Evolutionary conservation across 2,797 vertebrate genomes (phyloP).

Genomic region (Hylomyscus alleni): DNA sequence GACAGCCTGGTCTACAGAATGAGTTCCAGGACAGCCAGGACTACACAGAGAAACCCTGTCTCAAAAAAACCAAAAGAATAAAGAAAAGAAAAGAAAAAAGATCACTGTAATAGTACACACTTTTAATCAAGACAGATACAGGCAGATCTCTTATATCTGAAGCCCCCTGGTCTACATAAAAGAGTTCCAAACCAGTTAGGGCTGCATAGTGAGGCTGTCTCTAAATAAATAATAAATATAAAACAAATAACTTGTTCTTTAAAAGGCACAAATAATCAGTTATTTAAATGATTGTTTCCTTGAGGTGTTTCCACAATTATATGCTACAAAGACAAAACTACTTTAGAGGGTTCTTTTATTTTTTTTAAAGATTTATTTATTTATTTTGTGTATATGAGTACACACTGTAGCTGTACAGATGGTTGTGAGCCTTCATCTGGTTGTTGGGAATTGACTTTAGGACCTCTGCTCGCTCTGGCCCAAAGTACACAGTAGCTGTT

Average conservation of each 20-base stretch:
- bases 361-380: too few relatives aligned
- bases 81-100: too few relatives aligned
- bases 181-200: neutral
- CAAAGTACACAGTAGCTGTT: too few relatives aligned
- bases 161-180: neutral
- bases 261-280: neutral
- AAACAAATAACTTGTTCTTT: neutral
- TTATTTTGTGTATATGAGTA: too few relatives aligned
- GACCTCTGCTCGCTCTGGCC: too few relatives aligned
- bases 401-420: too few relatives aligned
- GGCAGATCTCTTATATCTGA: neutral
- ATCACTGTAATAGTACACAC: neutral
- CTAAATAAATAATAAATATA: neutral
- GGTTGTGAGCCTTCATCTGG: too few relatives aligned
- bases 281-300: neutral
- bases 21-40: neutral
- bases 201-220: neutral
- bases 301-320: neutral
- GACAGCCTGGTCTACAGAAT: neutral
- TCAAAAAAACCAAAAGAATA: too few relatives aligned
- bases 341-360: neutral
- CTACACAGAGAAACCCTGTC: neutral
- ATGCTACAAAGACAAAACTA: neutral
- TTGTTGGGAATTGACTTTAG: too few relatives aligned
- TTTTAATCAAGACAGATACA: neutral